A percentile compares a stretch with the other conserved stretches of the same genome.
These are phyloP conservation scores for Apostichopus leukothele DNA, from an alignment of 53 echinoderm and acorn worm genomes.

Conservation along the genomic window DNA sequence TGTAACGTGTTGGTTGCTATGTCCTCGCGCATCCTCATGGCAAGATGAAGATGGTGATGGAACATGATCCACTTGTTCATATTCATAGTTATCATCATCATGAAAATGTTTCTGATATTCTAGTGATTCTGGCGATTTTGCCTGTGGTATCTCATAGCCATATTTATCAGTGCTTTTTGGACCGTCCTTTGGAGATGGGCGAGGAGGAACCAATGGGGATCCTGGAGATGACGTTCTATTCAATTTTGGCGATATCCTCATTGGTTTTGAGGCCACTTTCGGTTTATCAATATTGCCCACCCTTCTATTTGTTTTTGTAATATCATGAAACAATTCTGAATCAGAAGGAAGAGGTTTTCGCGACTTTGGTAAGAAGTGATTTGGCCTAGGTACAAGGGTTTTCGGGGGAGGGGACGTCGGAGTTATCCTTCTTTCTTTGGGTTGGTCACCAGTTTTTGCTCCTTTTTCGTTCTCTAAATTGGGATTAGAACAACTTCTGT, in stretches of 20 bases:
- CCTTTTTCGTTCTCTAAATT: neutral
- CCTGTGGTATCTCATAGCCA: neutral
- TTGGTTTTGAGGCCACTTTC: slow-evolving; percentile 14
- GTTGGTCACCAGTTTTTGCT: neutral
- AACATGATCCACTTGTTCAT: slow-evolving; percentile 21
- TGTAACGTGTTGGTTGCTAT: too few species aligned
- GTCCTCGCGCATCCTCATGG: too few species aligned
- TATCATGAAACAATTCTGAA: neutral
- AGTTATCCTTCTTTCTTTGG: neutral
- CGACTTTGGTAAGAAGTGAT: neutral
- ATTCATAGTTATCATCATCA: slow-evolving; percentile 1
- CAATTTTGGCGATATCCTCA: neutral
- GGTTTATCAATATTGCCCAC: neutral
- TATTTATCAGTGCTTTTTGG: neutral
- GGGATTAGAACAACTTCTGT: neutral
- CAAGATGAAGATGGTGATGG: too few species aligned
- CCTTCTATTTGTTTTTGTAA: neutral
- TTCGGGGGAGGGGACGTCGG: slow-evolving; percentile 25
- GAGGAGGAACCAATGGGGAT: neutral
- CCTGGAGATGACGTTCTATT: neutral
- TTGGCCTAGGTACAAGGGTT: slow-evolving; percentile 4
- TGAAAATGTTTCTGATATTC: neutral
- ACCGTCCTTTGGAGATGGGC: neutral
- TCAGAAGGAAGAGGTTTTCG: neutral
- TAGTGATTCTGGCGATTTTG: neutral